phyloP scores from a whole-genome alignment of 2,113 vertebrate species.

The Amphiprion ocellaris region DNA sequence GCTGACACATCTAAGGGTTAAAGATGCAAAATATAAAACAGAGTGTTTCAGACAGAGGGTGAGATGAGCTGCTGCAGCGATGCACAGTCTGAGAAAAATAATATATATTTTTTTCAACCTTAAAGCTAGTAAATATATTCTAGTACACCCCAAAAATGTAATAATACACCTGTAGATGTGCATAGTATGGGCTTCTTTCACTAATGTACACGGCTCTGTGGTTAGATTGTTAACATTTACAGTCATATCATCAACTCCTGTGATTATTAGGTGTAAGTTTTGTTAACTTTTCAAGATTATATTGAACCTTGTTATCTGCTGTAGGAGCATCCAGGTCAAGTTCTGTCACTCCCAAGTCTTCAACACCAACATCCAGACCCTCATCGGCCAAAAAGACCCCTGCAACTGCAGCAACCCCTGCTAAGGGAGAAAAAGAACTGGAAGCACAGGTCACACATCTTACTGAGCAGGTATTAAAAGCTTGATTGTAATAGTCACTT shows the following conservation, averaged over 20 bases:
- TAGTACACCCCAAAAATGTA: too few relatives aligned
- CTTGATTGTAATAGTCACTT: not conserved
- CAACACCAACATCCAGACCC: slow-evolving; percentile 96
- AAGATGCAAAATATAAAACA: too few relatives aligned
- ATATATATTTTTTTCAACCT: too few relatives aligned
- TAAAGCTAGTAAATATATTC: too few relatives aligned
- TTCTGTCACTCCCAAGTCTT: slow-evolving; percentile 91
- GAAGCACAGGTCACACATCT: slow-evolving; percentile 97
- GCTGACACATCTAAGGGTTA: too few relatives aligned
- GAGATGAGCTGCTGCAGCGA: too few relatives aligned
- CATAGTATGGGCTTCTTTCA: too few relatives aligned
- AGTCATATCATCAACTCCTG: not conserved
- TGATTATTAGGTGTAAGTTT: not conserved
- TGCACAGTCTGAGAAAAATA: too few relatives aligned
- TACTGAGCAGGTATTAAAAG: slow-evolving; percentile 90
- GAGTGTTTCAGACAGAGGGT: too few relatives aligned
- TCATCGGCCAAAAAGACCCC: slow-evolving; percentile 97
- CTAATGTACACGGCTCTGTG: too few relatives aligned
- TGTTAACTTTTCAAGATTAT: not conserved
- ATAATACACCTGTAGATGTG: too few relatives aligned
- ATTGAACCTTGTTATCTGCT: not conserved
- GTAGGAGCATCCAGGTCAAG: slow-evolving; percentile 93
- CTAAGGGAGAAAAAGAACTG: slow-evolving; percentile 97
- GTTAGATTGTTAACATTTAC: not conserved
- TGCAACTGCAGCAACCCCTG: slow-evolving; percentile 82